Percentiles rank a stretch among this genome's conserved stretches.
Evolutionary conservation across 2,797 vertebrate genomes (phyloP).

Genomic region (Odontamblyopus lacepedii): DNA sequence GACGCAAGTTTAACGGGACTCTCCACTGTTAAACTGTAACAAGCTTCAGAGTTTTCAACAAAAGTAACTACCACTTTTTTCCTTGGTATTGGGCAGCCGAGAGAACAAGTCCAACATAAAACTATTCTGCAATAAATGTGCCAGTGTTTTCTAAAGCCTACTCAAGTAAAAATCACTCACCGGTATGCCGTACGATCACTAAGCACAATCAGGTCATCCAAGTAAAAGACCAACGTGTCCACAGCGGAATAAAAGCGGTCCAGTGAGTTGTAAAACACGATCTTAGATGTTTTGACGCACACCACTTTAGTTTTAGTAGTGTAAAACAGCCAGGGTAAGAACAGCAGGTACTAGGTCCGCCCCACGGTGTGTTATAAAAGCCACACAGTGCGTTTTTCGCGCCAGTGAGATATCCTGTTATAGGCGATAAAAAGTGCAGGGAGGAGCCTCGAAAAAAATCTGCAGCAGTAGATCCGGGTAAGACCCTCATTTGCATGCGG

Average conservation of each 20-base stretch:
- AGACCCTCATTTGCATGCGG: constrained; percentile 54
- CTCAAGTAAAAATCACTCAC: constrained; percentile 62
- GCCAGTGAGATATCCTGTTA: constrained; percentile 74
- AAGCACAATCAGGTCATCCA: constrained; percentile 36
- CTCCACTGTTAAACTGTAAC: constrained; percentile 22
- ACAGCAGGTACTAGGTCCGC: constrained; percentile 26
- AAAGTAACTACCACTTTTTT: constrained; percentile 59
- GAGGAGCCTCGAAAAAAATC: constrained; percentile 65
- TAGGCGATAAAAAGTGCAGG: constrained; percentile 59
- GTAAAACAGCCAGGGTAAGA: constrained; percentile 1
- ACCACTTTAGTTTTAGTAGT: constrained; percentile 16
- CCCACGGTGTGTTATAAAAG: constrained; percentile 45
- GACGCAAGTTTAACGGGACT: constrained; percentile 2
- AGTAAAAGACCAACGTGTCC: constrained; percentile 34
- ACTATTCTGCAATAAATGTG: background rate
- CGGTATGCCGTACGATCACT: constrained; percentile 27
- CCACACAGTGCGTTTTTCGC: constrained; percentile 75
- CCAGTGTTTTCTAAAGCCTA: background rate
- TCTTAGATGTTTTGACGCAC: background rate
- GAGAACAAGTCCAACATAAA: constrained; percentile 17
- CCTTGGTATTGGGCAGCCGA: constrained; percentile 11
- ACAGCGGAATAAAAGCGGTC: constrained; percentile 13
- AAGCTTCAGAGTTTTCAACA: constrained; percentile 37
- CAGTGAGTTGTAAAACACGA: background rate
- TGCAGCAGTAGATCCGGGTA: constrained; percentile 75